Evolutionary conservation across 2,888 invertebrate genomes (phyloP).

Genomic region (Marronus borbonicus): DNA sequence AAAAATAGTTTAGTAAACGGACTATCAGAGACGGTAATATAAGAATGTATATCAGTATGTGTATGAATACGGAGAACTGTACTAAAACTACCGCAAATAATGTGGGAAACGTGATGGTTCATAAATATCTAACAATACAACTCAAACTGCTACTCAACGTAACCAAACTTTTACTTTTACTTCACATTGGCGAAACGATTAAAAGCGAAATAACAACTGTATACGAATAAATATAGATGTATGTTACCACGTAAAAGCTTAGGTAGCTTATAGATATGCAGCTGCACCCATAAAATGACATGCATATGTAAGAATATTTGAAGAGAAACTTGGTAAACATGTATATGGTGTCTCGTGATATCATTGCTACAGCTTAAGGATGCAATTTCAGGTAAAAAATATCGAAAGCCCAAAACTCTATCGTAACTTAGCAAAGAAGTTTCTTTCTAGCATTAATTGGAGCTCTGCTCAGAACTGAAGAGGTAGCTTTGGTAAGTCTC

Average conservation of each 20-base stretch:
- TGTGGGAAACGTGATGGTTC: conserved; percentile 38
- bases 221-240: not conserved
- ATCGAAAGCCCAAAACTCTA: too few species aligned
- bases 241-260: not conserved
- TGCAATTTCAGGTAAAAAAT: too few species aligned
- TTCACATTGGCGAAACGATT: conserved; percentile 1
- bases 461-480: too few species aligned
- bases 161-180: conserved; percentile 45
- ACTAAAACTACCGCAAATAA: conserved; percentile 44
- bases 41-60: not conserved
- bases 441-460: too few species aligned
- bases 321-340: too few species aligned
- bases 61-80: conserved; percentile 9
- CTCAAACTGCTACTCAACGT: not conserved
- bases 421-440: too few species aligned
- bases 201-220: not conserved
- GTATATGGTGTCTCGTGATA: too few species aligned
- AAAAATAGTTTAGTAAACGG: conserved; percentile 17
- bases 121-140: conserved; percentile 19
- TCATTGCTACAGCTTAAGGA: too few species aligned
- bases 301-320: too few species aligned
- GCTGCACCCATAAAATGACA: too few species aligned
- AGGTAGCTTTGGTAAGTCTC: too few species aligned
- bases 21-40: conserved; percentile 23
- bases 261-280: not conserved